A percentile compares a stretch with the other conserved stretches of the same genome.
phyloP scores from a whole-genome alignment of 1,140 invertebrate genomes.

The Pantala flavescens region DNA sequence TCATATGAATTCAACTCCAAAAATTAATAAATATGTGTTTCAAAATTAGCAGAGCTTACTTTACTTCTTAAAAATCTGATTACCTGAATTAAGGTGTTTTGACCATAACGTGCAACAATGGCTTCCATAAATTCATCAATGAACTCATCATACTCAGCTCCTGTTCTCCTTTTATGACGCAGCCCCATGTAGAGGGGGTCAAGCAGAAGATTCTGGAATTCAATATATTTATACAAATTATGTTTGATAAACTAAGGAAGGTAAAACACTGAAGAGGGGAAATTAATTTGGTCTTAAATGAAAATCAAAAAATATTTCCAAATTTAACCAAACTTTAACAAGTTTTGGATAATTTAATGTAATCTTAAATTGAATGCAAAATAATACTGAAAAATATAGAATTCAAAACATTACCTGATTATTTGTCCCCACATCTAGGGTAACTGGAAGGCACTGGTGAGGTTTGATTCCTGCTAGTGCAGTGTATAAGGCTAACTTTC shows the following conservation, averaged over 20 bases:
- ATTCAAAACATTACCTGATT: conserved; percentile 48
- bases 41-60: too few relatives aligned
- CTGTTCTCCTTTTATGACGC: conserved; percentile 72
- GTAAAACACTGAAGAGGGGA: background rate
- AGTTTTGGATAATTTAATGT: too few relatives aligned
- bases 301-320: conserved; percentile 14
- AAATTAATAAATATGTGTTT: too few relatives aligned
- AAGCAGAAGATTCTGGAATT: conserved; percentile 53
- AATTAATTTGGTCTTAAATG: background rate
- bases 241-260: conserved; percentile 11
- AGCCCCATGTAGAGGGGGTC: conserved; percentile 95
- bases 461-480: conserved; percentile 89
- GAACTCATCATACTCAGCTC: conserved; percentile 84
- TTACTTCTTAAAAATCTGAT: conserved; percentile 16
- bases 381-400: too few relatives aligned
- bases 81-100: conserved; percentile 76
- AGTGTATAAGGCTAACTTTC: conserved; percentile 86
- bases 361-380: too few relatives aligned
- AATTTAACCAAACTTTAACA: conserved; percentile 18
- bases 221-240: too few relatives aligned
- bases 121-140: conserved; percentile 98
- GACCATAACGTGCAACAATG: conserved; percentile 80
- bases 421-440: conserved; percentile 87
- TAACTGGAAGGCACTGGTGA: conserved; percentile 82
- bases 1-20: too few relatives aligned